Percentiles rank a stretch among this genome's conserved stretches.
phyloP scores from a whole-genome alignment of 2,113 vertebrate genomes.

The Elgaria multicarinata region DNA sequence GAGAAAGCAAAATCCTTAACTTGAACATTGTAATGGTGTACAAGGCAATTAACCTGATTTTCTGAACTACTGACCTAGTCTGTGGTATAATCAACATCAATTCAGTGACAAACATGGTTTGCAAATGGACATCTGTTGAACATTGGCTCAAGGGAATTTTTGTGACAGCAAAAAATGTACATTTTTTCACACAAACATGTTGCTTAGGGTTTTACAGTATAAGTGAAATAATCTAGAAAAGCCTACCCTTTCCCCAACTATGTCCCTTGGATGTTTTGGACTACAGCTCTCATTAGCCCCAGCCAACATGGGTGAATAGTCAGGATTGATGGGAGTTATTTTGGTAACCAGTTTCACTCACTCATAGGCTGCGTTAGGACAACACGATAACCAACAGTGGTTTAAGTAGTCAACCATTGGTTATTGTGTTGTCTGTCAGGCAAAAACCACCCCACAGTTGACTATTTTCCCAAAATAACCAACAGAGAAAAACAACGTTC shows the following conservation, averaged over 20 bases:
- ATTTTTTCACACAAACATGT: background rate
- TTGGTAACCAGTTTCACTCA: too few species aligned
- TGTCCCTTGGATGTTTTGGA: too few species aligned
- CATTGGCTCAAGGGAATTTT: background rate
- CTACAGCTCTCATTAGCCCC: too few species aligned
- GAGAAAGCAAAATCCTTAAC: background rate
- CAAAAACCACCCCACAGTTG: too few species aligned
- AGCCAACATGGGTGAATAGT: background rate
- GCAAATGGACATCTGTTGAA: background rate
- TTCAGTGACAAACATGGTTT: background rate
- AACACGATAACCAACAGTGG: too few species aligned
- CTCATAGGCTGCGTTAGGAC: too few species aligned
- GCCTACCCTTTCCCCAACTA: background rate
- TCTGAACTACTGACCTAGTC: background rate
- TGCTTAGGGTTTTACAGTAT: background rate
- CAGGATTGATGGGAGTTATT: background rate
- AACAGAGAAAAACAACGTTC: too few species aligned
- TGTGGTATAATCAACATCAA: background rate
- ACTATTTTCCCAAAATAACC: too few species aligned
- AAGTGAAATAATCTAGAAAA: background rate
- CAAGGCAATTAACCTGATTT: background rate
- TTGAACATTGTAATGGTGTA: background rate
- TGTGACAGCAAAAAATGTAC: background rate
- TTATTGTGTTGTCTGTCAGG: too few species aligned
- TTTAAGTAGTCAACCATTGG: too few species aligned